A percentile compares a stretch with the other conserved stretches of the same genome.
Conservation (phyloP, 2,888 invertebrate species). For the Labia minor region DNA sequence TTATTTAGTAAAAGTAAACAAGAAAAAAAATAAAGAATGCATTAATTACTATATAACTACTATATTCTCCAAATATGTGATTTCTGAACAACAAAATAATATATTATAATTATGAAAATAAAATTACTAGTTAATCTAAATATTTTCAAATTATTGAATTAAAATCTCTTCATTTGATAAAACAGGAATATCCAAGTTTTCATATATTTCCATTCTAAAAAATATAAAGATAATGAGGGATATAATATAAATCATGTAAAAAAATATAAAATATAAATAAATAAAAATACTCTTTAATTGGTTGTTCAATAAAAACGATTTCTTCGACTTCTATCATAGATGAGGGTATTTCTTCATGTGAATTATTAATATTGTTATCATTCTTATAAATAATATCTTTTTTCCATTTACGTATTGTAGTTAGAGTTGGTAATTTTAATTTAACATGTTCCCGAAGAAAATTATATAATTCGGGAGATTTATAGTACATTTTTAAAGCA, state of each 20-base stretch:
- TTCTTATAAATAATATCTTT: not conserved
- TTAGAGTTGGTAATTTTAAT: not conserved
- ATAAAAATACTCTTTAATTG: not conserved
- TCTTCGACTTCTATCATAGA: not conserved
- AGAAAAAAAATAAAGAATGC: too few relatives aligned
- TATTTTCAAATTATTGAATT: not conserved
- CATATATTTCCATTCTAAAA: not conserved
- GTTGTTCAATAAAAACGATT: not conserved
- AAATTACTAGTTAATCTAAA: too few relatives aligned
- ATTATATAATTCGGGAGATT: not conserved
- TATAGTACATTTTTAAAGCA: not conserved
- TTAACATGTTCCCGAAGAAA: not conserved
- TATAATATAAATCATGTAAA: too few relatives aligned
- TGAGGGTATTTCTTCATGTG: not conserved
- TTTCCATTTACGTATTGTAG: not conserved
- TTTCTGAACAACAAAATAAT: too few relatives aligned
- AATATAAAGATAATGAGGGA: too few relatives aligned
- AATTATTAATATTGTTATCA: not conserved
- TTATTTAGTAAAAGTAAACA: too few relatives aligned
- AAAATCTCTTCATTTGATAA: not conserved
- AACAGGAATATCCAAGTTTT: not conserved
- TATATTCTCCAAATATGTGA: too few relatives aligned
- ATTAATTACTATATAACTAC: too few relatives aligned
- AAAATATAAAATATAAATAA: too few relatives aligned
- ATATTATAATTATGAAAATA: too few relatives aligned